phyloP scores from a whole-genome alignment of 2,797 vertebrate genomes.

The Harpagifer antarcticus region DNA sequence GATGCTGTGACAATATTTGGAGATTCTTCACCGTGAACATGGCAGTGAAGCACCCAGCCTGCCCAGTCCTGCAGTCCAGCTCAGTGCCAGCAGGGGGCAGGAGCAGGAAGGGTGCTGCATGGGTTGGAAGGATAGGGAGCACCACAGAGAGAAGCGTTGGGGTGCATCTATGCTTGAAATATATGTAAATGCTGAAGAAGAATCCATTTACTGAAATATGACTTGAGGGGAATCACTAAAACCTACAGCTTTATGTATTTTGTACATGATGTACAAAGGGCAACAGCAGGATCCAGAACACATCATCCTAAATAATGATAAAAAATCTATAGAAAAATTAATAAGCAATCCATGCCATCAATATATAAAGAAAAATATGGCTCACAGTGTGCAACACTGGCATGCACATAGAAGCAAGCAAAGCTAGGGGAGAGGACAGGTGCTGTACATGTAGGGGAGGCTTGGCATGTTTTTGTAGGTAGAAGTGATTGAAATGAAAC shows the following conservation, averaged over 20 bases:
- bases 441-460: slow-evolving; percentile 40
- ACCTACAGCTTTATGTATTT: slow-evolving; percentile 23
- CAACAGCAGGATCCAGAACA: slow-evolving; percentile 85
- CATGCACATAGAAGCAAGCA: slow-evolving; percentile 79
- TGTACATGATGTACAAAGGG: slow-evolving; percentile 10
- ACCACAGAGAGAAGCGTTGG: slow-evolving; percentile 70
- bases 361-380: slow-evolving; percentile 58
- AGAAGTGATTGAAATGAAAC: slow-evolving; percentile 59
- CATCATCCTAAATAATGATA: slow-evolving; percentile 30
- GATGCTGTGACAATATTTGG: slow-evolving; percentile 72
- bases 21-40: slow-evolving; percentile 75
- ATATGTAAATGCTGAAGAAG: slow-evolving; percentile 38
- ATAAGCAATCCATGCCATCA: slow-evolving; percentile 35
- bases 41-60: slow-evolving; percentile 75
- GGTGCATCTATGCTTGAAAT: slow-evolving; percentile 64
- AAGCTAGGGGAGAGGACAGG: slow-evolving; percentile 69
- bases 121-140: slow-evolving; percentile 88
- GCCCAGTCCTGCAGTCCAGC: slow-evolving; percentile 65
- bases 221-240: not conserved
- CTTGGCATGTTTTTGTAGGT: slow-evolving; percentile 43
- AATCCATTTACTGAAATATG: slow-evolving; percentile 25
- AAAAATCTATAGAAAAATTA: not conserved
- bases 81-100: slow-evolving; percentile 73
- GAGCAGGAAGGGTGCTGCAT: slow-evolving; percentile 79
- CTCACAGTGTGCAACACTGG: slow-evolving; percentile 48